A percentile compares a stretch with the other conserved stretches of the same genome.
These are phyloP conservation scores for Anabas testudineus DNA, from an alignment of 2,797 vertebrate genomes.

Conservation along the genomic window DNA sequence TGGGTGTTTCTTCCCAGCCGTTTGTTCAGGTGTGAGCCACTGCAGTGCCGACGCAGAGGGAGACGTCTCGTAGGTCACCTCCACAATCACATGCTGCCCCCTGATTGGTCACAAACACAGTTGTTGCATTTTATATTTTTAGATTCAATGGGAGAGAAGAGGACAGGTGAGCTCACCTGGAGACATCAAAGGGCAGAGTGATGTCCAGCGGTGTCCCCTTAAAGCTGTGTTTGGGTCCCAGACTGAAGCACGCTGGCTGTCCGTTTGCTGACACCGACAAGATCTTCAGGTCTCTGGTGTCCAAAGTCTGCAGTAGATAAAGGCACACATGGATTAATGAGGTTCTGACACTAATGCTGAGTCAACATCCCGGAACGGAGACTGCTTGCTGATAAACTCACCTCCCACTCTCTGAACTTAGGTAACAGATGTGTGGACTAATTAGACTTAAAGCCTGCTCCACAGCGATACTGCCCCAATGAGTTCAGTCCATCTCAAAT, in stretches of 20 bases:
- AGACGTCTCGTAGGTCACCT: conserved; percentile 93
- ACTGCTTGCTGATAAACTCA: conserved; percentile 16
- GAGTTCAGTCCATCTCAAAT: background rate
- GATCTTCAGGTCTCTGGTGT: conserved; percentile 90
- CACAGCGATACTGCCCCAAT: background rate
- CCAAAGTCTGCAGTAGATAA: conserved; percentile 86
- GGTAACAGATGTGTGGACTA: too few species aligned
- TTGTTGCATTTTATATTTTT: background rate
- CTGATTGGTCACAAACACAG: conserved; percentile 75
- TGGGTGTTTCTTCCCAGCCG: conserved; percentile 92
- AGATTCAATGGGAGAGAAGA: background rate
- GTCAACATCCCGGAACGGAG: background rate
- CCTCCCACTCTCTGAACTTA: conserved; percentile 7
- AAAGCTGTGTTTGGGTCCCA: conserved; percentile 90
- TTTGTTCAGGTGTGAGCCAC: conserved; percentile 94
- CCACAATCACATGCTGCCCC: conserved; percentile 92
- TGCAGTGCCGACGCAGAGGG: conserved; percentile 92
- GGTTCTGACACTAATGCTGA: conserved; percentile 2
- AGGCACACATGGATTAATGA: background rate
- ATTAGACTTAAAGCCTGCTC: conserved; percentile 35
- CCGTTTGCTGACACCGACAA: conserved; percentile 87
- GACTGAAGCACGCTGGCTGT: conserved; percentile 85
- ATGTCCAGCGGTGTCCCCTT: conserved; percentile 92
- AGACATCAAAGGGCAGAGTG: conserved; percentile 88
- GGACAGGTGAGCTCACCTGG: conserved; percentile 84